phyloP scores from a whole-genome alignment of 1,140 invertebrate genomes.

The Drosophila guanche region DNA sequence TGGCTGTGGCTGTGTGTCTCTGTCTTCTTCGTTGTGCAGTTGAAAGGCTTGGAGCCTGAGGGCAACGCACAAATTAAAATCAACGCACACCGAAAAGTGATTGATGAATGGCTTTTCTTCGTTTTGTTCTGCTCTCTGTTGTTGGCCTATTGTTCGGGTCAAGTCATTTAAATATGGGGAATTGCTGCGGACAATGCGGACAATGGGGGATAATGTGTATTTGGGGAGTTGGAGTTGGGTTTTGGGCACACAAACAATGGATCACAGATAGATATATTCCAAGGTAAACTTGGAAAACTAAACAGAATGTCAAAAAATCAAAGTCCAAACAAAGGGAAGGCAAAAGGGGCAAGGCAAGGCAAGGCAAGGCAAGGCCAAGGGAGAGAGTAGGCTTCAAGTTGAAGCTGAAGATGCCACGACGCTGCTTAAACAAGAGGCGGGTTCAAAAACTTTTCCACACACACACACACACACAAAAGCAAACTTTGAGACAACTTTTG shows the following conservation, averaged over 20 bases:
- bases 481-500: constrained; percentile 53
- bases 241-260: constrained; percentile 41
- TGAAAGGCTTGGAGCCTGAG: constrained; percentile 64
- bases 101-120: constrained; percentile 65
- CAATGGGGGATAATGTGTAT: constrained; percentile 6
- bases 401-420: constrained; percentile 50
- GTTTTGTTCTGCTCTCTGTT: constrained; percentile 12
- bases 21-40: no score
- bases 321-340: constrained; percentile 67
- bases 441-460: constrained; percentile 47
- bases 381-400: constrained; percentile 45
- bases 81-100: constrained; percentile 71
- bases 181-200: constrained; percentile 22
- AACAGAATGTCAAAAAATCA: constrained; percentile 80
- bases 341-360: constrained; percentile 57
- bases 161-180: constrained; percentile 73
- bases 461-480: constrained; percentile 31
- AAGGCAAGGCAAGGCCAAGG: constrained; percentile 51
- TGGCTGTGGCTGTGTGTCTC: neutral
- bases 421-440: constrained; percentile 68
- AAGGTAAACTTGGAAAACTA: constrained; percentile 63
- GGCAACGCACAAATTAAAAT: constrained; percentile 77
- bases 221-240: neutral
- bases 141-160: constrained; percentile 56
- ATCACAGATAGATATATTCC: constrained; percentile 25